Evolutionary conservation across 2,113 vertebrate species (phyloP), one percentile per base, ranked within the genome.

Genomic region (Anthoscopus minutus): DNA sequence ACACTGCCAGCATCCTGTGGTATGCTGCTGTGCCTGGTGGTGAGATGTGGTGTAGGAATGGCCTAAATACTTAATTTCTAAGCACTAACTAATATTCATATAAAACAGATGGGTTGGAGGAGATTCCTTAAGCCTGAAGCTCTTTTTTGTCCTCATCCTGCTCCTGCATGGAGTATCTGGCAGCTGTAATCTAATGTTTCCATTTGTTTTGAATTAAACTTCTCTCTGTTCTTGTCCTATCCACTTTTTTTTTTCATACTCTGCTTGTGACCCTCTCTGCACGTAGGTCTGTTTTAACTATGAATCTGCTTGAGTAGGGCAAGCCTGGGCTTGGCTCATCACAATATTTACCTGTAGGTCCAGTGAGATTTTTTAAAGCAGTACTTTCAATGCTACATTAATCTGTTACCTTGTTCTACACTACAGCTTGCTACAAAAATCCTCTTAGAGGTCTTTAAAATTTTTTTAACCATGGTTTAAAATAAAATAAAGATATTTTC

Each of bases 101-200:
- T 67, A 65, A 90, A 93, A 83, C 89, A 96, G 91, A 90, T 81
- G 86, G 88, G 20, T 27, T 81, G 91, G 80, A 93, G 80, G 67
- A 77, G 60, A 38, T 66, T 89, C 67, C 86, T 86, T 88, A 76
- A n/a, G 78, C 85, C 90, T 88, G 62, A 80, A 82, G 70, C 58
- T 80, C 20, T 30, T 77, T 66, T 86, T 35, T 62, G 42, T 50
- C 54, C 51, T 83, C 51, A 70, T 58, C 58, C 22, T 62, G 33
- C 50, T 92, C 35, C 28, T 77, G 25, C 30, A 82, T 19, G 14
- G 42, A 80, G 45, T 72, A 57, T 57, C 62, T 86, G 74, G 66
- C 86, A 94, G 67, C 16, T 87, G 65, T 40, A 77, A n/a, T 61
- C 38, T 33, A 33, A 53, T 22, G 31, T 91, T 93, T 88, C 71